Evolutionary conservation across 2,113 vertebrate genomes (phyloP).

Genomic region (Conger conger): DNA sequence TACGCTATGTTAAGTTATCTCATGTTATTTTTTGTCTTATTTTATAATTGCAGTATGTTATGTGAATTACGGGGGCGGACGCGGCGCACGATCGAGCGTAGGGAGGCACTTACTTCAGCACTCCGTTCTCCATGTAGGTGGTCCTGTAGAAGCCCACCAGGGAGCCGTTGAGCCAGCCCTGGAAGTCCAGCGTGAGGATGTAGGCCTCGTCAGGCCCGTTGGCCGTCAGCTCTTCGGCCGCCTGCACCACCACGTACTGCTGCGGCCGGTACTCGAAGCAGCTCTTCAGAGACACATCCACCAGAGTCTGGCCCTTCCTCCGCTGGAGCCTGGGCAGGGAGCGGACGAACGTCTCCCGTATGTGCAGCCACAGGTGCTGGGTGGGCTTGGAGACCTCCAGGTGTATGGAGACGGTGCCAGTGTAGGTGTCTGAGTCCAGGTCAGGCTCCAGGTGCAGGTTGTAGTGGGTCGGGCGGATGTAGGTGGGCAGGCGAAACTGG

Average conservation of each 20-base stretch:
- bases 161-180: conserved; percentile 85
- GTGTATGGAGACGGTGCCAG: conserved; percentile 73
- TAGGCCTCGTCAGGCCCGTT: conserved; percentile 54
- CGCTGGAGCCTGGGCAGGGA: conserved; percentile 63
- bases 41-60: no score
- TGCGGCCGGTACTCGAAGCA: conserved; percentile 82
- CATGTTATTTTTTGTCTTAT: no score
- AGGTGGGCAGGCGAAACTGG: conserved; percentile 81
- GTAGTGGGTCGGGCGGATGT: conserved; percentile 81
- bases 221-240: conserved; percentile 52
- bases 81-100: neutral
- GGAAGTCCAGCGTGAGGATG: conserved; percentile 81
- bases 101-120: conserved; percentile 74
- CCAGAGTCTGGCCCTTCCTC: neutral
- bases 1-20: no score
- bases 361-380: conserved; percentile 85
- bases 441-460: conserved; percentile 80
- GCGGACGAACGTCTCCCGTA: conserved; percentile 81
- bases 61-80: neutral
- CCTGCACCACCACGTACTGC: conserved; percentile 86
- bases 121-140: conserved; percentile 75
- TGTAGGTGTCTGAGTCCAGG: conserved; percentile 78
- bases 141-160: conserved; percentile 94
- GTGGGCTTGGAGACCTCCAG: conserved; percentile 64
- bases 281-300: conserved; percentile 57